Evolutionary conservation across 2,888 invertebrate species (phyloP), one percentile per base, ranked within the genome.

Genomic region (Sinodicranocentrus sp.): DNA sequence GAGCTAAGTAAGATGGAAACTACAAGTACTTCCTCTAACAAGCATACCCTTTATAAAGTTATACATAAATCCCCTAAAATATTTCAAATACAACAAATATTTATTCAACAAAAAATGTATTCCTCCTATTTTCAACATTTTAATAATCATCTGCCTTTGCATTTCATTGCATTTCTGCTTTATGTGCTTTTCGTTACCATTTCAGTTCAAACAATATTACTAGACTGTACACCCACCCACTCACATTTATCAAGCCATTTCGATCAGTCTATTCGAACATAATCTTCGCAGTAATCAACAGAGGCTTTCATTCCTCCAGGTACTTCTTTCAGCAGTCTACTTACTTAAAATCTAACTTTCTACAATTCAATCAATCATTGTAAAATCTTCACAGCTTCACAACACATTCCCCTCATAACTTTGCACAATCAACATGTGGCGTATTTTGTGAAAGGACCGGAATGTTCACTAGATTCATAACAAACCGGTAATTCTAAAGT

Each of bases 261-360:
- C 71, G 71, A 48, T 78, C 79, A 79, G 79, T 79, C 79, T 79
- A 79, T 79, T 71, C 65, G 61, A 79, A 79, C 70, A 71, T 79
- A 79, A 79, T 79, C 63, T 77, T 71, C 70, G 71, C 71, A 71
- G 79, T 79, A 71, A 71, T 52, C 17, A 70, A 70, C 79, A 79
- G 79, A 79, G 79, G 79, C 63, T 54, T 26, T 23, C 26, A 52
- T 17, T 71, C 71, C 79, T 44, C 79, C 79, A 79, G 79, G 79
- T 79, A 79, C 79, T 79, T 79, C 79, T 79, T 71, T 79, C 79
- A 71, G 39, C 79, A 79, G 79, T 79, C 79, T 79, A 59, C 70
- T 33, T 63, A 61, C 44, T 43, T 25, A 52, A 70, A 23, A 70
- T 39, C 43, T n/a, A n/a, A 48, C 48, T 67, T 43, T 13, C 19